Base-by-base conservation (phyloP, 2,888 invertebrate genomes). In the Drosophila mulleri region DNA sequence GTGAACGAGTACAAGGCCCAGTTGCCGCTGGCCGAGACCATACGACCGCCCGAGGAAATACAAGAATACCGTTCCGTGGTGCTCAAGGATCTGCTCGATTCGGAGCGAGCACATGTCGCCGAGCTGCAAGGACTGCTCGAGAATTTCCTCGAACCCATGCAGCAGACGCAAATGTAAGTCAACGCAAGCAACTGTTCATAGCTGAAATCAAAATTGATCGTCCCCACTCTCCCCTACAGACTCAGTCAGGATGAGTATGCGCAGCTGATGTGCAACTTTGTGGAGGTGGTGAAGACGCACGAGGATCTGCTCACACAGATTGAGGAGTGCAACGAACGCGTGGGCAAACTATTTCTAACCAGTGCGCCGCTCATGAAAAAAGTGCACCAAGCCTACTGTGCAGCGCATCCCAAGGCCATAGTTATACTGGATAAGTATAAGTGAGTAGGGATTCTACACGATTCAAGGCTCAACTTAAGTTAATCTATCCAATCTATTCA, bases 361-460 rank as follows among this genome's bases (percentile, higher is more conserved):
- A 95, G 96, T 93, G 97, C 97, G 6, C 95, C 97, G 23, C 94
- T 95, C 90, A 95, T 98, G 81, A 98, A 98, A 93, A 94, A 94
- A 78, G 96, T 98, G 14, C 98, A 99, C 92, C 96, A 96, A 89
- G 94, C 94, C 16, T 99, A 99, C 93, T 99, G 99, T 93, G 95
- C 96, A 65, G 96, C 97, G 80, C 99, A 99, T 94, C 99, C 99
- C 0, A 95, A 96, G 93, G 98, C 98, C 77, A 98, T 98, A 53
- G 97, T 97, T 91, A 96, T 99, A 84, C 94, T 99, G 83, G 98
- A 98, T 92, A 97, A 97, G 92, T 97, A 97, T 92, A 98, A 97
- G 98, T 98, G 93, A 94, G 95, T 93, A 2, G 1, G 3, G 0
- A 4, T 16, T 11, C 16, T 6, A 4, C 5, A 2, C 7, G 7